Conservation (phyloP, 2,888 invertebrate species). For the Cetonia aurata region DNA sequence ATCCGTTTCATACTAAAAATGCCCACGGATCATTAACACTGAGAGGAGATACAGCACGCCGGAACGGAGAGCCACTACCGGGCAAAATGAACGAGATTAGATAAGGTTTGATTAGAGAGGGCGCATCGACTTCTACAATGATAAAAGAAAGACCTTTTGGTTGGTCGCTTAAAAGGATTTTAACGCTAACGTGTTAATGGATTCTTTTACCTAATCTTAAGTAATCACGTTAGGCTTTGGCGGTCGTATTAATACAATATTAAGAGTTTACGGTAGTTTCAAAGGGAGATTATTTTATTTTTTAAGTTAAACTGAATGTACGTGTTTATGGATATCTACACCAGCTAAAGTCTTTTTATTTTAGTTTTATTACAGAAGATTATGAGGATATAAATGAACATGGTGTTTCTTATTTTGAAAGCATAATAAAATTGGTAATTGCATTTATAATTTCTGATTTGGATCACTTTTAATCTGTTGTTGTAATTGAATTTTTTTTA, state of each 20-base stretch:
- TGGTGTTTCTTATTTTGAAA: too few species aligned
- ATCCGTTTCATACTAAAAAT: slow-evolving; percentile 29
- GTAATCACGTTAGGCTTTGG: slow-evolving; percentile 30
- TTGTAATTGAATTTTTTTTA: too few species aligned
- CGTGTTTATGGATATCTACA: too few species aligned
- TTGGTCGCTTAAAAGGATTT: slow-evolving; percentile 24
- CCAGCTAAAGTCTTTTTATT: too few species aligned
- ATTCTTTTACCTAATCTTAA: slow-evolving; percentile 33
- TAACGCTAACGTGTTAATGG: slow-evolving; percentile 42
- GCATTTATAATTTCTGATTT: too few species aligned
- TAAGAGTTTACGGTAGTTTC: slow-evolving; percentile 28
- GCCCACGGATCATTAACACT: slow-evolving; percentile 43
- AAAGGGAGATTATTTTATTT: slow-evolving; percentile 14
- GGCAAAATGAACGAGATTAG: slow-evolving; percentile 37
- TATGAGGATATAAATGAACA: too few species aligned
- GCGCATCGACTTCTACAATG: slow-evolving; percentile 23
- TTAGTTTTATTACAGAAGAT: too few species aligned
- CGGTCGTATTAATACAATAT: slow-evolving; percentile 36
- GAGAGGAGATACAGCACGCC: slow-evolving; percentile 21
- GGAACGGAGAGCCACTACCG: slow-evolving; percentile 26
- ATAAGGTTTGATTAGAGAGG: slow-evolving; percentile 33
- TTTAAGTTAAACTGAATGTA: slow-evolving; percentile 8
- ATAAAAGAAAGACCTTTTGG: slow-evolving; percentile 19
- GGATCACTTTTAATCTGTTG: too few species aligned
- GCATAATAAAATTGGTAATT: too few species aligned